Percentiles rank a stretch among this genome's conserved stretches.
Evolutionary conservation across 2,797 vertebrate genomes (phyloP).

Genomic region (Manis crassicaudata): DNA sequence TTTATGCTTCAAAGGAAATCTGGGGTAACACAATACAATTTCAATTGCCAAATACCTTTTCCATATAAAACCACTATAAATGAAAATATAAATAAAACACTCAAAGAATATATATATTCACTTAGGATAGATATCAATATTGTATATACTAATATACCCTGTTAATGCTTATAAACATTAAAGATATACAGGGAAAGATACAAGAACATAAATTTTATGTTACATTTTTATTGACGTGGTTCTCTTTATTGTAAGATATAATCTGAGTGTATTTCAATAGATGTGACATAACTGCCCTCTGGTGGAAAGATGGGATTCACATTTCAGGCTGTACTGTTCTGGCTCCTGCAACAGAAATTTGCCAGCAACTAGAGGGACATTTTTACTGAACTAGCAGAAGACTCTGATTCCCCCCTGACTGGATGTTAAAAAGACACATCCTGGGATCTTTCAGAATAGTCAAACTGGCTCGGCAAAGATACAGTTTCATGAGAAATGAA

Average conservation of each 20-base stretch:
- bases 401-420: neutral
- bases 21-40: neutral
- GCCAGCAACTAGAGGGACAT: neutral
- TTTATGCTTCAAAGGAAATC: conserved; percentile 35
- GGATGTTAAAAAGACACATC: neutral
- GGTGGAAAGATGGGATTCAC: neutral
- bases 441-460: neutral
- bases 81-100: neutral
- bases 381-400: neutral
- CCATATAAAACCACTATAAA: neutral
- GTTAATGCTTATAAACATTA: neutral
- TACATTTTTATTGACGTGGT: neutral
- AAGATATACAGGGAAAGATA: conserved; percentile 27
- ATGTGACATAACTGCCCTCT: conserved; percentile 35
- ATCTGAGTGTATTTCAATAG: neutral
- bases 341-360: neutral
- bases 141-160: neutral
- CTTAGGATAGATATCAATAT: neutral
- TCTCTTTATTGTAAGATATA: neutral
- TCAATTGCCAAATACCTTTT: neutral
- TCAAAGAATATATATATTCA: neutral
- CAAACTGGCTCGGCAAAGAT: neutral
- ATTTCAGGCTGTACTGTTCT: neutral
- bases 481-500: neutral
- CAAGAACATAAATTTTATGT: neutral